phyloP scores from a whole-genome alignment of 2,888 invertebrate species.

The Chymomyza caudatula region DNA sequence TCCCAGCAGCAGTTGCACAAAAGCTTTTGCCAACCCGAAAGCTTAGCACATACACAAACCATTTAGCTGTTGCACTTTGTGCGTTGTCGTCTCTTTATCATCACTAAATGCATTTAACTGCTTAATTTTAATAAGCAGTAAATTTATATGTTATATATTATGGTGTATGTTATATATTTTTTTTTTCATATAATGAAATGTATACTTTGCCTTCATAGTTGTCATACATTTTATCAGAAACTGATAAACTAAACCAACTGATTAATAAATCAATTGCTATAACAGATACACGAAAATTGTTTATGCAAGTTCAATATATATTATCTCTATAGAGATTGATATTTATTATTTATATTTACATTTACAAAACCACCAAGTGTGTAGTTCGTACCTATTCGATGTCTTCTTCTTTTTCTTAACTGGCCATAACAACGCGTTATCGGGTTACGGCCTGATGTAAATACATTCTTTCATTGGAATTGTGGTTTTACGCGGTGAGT shows the following conservation, averaged over 20 bases:
- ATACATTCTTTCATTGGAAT: too few species aligned
- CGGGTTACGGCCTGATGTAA: too few species aligned
- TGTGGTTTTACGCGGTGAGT: too few species aligned
- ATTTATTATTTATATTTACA: too few species aligned
- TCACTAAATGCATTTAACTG: too few species aligned
- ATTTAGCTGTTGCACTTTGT: neutral
- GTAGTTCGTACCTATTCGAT: too few species aligned
- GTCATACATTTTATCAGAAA: neutral
- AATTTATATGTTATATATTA: too few species aligned
- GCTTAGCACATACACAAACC: constrained; percentile 53
- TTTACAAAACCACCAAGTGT: too few species aligned
- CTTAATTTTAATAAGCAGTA: too few species aligned
- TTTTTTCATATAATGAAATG: neutral
- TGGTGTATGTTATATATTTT: neutral
- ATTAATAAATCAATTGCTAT: neutral
- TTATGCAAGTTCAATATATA: neutral
- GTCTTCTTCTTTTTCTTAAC: too few species aligned
- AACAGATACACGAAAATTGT: neutral
- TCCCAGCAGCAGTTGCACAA: constrained; percentile 87
- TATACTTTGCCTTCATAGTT: neutral
- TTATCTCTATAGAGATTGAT: neutral
- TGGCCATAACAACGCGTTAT: too few species aligned
- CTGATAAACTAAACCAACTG: neutral
- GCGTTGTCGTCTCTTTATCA: neutral
- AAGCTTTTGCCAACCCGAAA: constrained; percentile 39